These are phyloP conservation scores for Melolontha melolontha DNA, from an alignment of 2,888 invertebrate species.

Conservation along the genomic window DNA sequence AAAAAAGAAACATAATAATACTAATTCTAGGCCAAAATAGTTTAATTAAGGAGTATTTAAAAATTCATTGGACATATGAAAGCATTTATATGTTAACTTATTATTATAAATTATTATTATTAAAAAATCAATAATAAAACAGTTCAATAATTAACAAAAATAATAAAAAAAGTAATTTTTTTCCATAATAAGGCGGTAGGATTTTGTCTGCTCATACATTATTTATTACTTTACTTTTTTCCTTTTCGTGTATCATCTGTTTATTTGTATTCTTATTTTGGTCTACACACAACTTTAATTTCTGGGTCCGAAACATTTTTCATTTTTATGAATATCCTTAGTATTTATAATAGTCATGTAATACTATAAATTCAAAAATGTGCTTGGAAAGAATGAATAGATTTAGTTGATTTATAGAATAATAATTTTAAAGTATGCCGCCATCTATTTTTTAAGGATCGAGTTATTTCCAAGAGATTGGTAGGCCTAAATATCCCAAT, in stretches of 20 bases:
- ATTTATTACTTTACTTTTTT: too few relatives aligned
- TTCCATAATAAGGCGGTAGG: too few relatives aligned
- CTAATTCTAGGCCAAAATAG: background rate
- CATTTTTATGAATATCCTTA: background rate
- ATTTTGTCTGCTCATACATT: too few relatives aligned
- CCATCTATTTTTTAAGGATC: conserved; percentile 30
- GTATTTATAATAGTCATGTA: background rate
- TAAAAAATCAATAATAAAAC: too few relatives aligned
- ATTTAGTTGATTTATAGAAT: conserved; percentile 32
- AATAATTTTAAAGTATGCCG: conserved; percentile 31
- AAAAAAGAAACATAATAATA: background rate
- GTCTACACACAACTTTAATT: too few relatives aligned
- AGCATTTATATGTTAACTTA: too few relatives aligned
- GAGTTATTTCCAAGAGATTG: conserved; percentile 17
- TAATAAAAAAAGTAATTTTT: too few relatives aligned
- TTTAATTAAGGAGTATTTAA: background rate
- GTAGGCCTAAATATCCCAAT: conserved; percentile 26
- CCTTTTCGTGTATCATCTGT: too few relatives aligned
- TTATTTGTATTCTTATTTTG: too few relatives aligned
- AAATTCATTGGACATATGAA: too few relatives aligned
- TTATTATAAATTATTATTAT: too few relatives aligned
- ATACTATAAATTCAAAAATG: conserved; percentile 26
- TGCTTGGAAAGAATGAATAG: conserved; percentile 15
- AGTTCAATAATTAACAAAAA: too few relatives aligned
- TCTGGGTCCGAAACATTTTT: background rate